Evolutionary conservation across 2,797 vertebrate genomes (phyloP).

Genomic region (Coluber constrictor): DNA sequence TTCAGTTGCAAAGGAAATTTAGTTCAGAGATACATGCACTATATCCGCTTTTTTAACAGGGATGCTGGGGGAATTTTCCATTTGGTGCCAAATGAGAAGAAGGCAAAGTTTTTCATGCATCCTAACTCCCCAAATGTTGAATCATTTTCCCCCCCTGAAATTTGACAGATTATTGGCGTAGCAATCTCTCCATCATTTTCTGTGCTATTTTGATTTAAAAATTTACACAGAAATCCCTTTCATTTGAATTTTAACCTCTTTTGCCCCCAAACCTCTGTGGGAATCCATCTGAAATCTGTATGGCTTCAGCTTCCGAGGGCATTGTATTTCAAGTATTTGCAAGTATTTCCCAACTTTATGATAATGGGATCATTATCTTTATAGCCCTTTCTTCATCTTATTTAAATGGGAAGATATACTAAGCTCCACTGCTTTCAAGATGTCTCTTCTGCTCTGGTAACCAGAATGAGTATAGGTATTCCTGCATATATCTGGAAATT

Average conservation of each 20-base stretch:
- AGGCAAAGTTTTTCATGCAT: not conserved
- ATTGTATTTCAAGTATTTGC: not conserved
- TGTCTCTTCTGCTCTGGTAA: not conserved
- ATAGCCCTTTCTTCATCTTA: not conserved
- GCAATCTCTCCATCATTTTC: not conserved
- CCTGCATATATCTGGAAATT: not conserved
- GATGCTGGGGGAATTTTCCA: not conserved
- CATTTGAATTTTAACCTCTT: not conserved
- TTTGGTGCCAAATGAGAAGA: not conserved
- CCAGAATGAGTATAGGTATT: not conserved
- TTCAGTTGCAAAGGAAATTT: not conserved
- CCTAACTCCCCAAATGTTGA: not conserved
- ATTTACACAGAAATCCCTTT: not conserved
- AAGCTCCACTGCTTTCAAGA: not conserved
- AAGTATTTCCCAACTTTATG: not conserved
- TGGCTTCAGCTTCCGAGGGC: not conserved
- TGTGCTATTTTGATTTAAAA: not conserved
- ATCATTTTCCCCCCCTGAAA: not conserved
- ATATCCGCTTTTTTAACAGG: too few relatives aligned
- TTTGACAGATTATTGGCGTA: not conserved
- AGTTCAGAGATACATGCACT: not conserved
- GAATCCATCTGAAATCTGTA: not conserved
- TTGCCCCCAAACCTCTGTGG: not conserved
- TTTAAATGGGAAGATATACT: not conserved
- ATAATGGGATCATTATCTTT: not conserved